phyloP scores from a whole-genome alignment of 2,797 vertebrate genomes.

The Chelmon rostratus region DNA sequence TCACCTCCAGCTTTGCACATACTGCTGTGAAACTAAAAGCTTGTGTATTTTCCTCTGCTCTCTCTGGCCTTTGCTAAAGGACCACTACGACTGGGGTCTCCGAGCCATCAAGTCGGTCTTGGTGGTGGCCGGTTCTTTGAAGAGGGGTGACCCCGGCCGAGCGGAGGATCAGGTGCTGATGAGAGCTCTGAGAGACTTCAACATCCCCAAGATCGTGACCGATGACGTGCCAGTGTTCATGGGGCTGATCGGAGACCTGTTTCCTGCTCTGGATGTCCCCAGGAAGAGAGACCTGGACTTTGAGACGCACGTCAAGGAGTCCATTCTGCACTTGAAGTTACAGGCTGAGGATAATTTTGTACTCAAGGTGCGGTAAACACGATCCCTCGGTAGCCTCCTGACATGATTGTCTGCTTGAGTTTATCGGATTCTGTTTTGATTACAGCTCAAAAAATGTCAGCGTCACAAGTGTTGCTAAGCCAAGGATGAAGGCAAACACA shows the following conservation, averaged over 20 bases:
- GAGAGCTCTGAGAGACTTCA: conserved; percentile 96
- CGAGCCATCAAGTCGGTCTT: conserved; percentile 97
- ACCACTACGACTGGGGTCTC: conserved; percentile 97
- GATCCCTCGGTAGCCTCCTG: background rate
- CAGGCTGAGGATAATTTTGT: conserved; percentile 97
- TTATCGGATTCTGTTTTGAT: conserved; percentile 59
- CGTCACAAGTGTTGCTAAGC: conserved; percentile 25
- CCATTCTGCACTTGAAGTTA: conserved; percentile 90
- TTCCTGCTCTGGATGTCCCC: conserved; percentile 92
- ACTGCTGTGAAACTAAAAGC: background rate
- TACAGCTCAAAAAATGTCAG: conserved; percentile 30
- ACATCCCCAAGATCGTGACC: conserved; percentile 94
- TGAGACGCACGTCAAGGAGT: conserved; percentile 90
- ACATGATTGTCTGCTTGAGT: conserved; percentile 18
- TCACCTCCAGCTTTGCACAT: background rate
- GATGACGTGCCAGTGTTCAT: conserved; percentile 96
- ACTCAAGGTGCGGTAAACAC: conserved; percentile 90
- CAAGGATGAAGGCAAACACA: conserved; percentile 51
- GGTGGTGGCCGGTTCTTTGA: conserved; percentile 95
- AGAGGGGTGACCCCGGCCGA: conserved; percentile 90
- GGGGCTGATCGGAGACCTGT: conserved; percentile 95
- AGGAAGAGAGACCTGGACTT: conserved; percentile 91
- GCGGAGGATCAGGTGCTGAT: conserved; percentile 96
- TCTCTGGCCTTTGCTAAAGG: conserved; percentile 46
- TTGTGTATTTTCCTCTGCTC: background rate